A percentile compares a stretch with the other conserved stretches of the same genome.
phyloP scores from a whole-genome alignment of 2,888 invertebrate genomes.

The Brachyptera risi region DNA sequence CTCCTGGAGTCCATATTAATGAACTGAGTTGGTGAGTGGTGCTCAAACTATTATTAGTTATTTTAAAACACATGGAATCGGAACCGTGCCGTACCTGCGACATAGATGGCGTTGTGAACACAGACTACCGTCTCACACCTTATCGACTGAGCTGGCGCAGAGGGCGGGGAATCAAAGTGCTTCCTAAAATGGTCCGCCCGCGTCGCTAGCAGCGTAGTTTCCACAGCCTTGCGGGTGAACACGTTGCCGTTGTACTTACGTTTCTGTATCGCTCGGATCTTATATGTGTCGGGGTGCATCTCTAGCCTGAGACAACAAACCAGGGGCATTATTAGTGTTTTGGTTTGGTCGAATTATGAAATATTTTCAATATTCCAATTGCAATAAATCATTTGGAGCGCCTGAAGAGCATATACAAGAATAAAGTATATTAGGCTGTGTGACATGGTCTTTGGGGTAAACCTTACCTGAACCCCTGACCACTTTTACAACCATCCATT shows the following conservation, averaged over 20 bases:
- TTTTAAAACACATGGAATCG: background rate
- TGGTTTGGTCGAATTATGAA: too few species aligned
- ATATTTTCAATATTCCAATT: too few species aligned
- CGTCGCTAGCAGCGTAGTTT: slow-evolving; percentile 51
- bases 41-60: too few species aligned
- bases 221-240: slow-evolving; percentile 63
- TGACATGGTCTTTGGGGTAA: too few species aligned
- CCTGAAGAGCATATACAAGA: too few species aligned
- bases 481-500: too few species aligned
- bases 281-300: slow-evolving; percentile 49
- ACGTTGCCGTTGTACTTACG: slow-evolving; percentile 48
- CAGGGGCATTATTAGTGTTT: too few species aligned
- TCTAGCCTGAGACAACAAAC: slow-evolving; percentile 45
- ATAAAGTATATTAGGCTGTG: too few species aligned
- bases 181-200: slow-evolving; percentile 49
- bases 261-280: slow-evolving; percentile 41
- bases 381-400: too few species aligned
- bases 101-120: slow-evolving; percentile 57
- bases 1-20: too few species aligned
- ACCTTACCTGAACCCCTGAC: too few species aligned
- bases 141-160: slow-evolving; percentile 45
- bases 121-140: slow-evolving; percentile 52
- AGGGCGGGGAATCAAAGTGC: slow-evolving; percentile 52
- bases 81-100: slow-evolving; percentile 50
- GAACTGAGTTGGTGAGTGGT: too few species aligned